Base-by-base conservation (phyloP, 1,140 invertebrate genomes). In the Brachionus rubens region DNA sequence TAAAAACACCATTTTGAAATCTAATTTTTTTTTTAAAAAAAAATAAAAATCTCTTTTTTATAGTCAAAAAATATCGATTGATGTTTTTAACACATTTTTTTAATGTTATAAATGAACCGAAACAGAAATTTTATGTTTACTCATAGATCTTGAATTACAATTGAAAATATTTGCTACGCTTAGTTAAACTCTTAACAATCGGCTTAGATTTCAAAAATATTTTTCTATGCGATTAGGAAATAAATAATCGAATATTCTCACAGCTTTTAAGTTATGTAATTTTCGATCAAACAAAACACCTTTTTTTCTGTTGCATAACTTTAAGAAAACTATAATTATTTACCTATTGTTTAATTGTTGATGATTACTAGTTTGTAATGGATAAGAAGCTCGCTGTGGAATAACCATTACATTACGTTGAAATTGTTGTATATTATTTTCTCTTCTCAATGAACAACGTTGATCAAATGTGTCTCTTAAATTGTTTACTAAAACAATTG, bases 101-200 rank as follows among this genome's bases (percentile, higher is more conserved):
- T 54, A 24, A 54, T 54, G 28, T 54, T 24, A 5, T 54, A 54
- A 54, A 28, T 28, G 52, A 54, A 54, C 52, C 52, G 52, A 54
- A 54, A 54, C 52, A 24, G 52, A 54, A 54, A 30, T 28, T 54
- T 54, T 28, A 54, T 54, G 52, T 54, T 54, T 54, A 54, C 52
- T 54, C 52, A 54, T 54, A 54, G 26, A 28, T 54, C 24, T 26
- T 54, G 52, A 28, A 28, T 28, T 54, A 28, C n/a, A n/a, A n/a
- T n/a, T n/a, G n/a, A 54, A 14, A 28, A 12, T 43, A 54, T 28
- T 54, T n/a, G 52, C 33, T 54, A 54, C 52, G 52, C 10, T 54
- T 54, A 24, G 52, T 28, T 54, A 28, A 28, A 54, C 52, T n/a
- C n/a, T n/a, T n/a, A n/a, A n/a, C n/a, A n/a, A n/a, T n/a, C 52